Evolutionary conservation across 2,113 vertebrate genomes (phyloP), one percentile per base, ranked within the genome.

Genomic region (Thomomys bottae): DNA sequence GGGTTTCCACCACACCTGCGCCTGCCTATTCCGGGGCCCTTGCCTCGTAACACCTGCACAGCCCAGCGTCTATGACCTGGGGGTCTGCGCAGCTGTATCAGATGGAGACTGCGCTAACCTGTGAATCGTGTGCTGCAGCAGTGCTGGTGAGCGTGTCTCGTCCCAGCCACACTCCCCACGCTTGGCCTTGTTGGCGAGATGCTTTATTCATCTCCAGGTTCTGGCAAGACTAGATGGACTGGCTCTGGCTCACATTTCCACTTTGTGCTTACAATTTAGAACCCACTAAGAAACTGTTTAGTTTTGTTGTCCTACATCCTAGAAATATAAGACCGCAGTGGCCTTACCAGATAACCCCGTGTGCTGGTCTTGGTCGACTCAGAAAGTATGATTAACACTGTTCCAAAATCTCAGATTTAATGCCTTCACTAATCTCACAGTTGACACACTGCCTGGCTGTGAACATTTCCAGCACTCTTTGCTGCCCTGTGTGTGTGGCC

Each of bases 31-130:
- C 8, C 4, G 6, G 8, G 21, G 34, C 36, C 40, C 42, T 9
- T 0, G 0, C n/a, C 1, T 36, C 20, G 42, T 26, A 1, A 42
- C 26, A 9, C 12, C 5, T 84, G 64, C 5, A 12, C 28, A 32
- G 57, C 17, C 49, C 5, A 2, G 38, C 34, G 6, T 73, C 54
- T 89, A 23, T 75, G 67, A n/a, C 14, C n/a, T 17, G 15, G 40
- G 28, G 40, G 42, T 88, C 88, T 85, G 5, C 40, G 3, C 0
- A 38, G 59, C 38, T 49, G 15, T 10, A 36, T 36, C 61, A 42
- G 49, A 24, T 26, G 21, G 24, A 61, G n/a, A 30, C 18, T 38
- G 5, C n/a, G 68, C 40, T 12, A 15, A 17, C 3, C 10, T 2
- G 1, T 75, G 18, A 12, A 10, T 24, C 32, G 21, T 24, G 26